phyloP scores from a whole-genome alignment of 1,140 invertebrate species.

The Gerris buenoi region DNA sequence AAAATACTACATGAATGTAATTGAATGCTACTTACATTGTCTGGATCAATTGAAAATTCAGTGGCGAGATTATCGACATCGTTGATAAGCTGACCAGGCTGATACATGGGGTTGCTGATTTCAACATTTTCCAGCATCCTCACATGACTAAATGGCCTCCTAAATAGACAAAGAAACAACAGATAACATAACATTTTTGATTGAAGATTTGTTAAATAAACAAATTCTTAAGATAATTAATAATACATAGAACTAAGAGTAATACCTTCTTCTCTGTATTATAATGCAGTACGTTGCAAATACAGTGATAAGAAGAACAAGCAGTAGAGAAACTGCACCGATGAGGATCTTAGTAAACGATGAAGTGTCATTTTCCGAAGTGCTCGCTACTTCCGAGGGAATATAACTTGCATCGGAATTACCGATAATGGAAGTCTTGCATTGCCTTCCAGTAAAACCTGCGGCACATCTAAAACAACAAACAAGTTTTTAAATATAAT shows the following conservation, averaged over 20 bases:
- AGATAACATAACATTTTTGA: too few species aligned
- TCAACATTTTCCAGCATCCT: slow-evolving; percentile 64
- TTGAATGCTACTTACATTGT: not conserved
- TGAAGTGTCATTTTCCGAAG: not conserved
- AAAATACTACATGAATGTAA: not conserved
- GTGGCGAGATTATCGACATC: not conserved
- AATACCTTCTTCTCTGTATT: not conserved
- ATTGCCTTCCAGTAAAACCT: not conserved
- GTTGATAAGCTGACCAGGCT: slow-evolving; percentile 22
- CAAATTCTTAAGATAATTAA: too few species aligned
- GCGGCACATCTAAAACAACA: too few species aligned
- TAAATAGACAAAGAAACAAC: slow-evolving; percentile 24
- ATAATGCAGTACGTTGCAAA: not conserved
- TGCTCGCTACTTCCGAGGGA: not conserved
- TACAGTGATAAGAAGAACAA: not conserved
- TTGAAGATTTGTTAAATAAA: too few species aligned
- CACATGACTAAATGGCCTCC: slow-evolving; percentile 55
- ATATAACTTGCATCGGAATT: not conserved
- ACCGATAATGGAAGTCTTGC: not conserved
- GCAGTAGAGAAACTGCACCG: not conserved
- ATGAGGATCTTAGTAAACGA: not conserved
- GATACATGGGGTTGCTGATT: slow-evolving; percentile 71
- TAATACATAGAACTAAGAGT: too few species aligned
- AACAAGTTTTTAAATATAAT: too few species aligned
- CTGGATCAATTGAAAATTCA: not conserved